phyloP scores from a whole-genome alignment of 2,797 vertebrate genomes.

The Cuculus canorus region DNA sequence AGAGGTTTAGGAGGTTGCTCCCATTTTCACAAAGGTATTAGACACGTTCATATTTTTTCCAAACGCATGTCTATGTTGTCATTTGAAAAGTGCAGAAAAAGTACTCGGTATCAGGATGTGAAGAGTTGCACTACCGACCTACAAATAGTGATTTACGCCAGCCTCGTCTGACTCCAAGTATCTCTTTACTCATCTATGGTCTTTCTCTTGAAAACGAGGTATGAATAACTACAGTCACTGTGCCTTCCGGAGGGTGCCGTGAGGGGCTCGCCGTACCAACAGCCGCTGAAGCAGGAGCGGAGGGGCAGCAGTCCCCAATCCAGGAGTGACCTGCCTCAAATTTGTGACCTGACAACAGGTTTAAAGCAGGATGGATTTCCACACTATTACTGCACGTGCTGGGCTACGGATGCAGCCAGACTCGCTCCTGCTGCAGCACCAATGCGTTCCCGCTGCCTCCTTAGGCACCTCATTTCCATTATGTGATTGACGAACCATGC shows the following conservation, averaged over 20 bases:
- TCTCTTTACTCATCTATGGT: rapidly evolving
- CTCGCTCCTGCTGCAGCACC: background rate
- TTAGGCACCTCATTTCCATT: background rate
- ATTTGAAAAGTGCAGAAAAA: background rate
- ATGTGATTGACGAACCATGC: background rate
- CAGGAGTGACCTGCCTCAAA: background rate
- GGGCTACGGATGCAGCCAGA: background rate
- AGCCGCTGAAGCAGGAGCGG: background rate
- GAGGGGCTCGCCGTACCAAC: background rate
- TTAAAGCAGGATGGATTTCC: background rate
- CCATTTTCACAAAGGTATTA: background rate
- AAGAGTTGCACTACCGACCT: background rate
- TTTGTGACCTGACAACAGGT: background rate
- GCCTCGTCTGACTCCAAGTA: too few relatives aligned
- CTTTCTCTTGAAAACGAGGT: background rate
- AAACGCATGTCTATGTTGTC: rapidly evolving
- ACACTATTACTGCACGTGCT: rapidly evolving
- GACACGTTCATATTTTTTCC: background rate
- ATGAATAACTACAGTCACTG: background rate
- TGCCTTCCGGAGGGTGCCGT: constrained; percentile 40
- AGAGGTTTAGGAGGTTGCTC: background rate
- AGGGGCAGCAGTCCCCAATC: rapidly evolving
- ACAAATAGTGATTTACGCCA: background rate
- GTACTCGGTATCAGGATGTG: background rate
- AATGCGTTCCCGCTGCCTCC: background rate